Percentiles rank a stretch among this genome's conserved stretches.
phyloP scores from a whole-genome alignment of 2,113 vertebrate species.

The Laterallus jamaicensis region DNA sequence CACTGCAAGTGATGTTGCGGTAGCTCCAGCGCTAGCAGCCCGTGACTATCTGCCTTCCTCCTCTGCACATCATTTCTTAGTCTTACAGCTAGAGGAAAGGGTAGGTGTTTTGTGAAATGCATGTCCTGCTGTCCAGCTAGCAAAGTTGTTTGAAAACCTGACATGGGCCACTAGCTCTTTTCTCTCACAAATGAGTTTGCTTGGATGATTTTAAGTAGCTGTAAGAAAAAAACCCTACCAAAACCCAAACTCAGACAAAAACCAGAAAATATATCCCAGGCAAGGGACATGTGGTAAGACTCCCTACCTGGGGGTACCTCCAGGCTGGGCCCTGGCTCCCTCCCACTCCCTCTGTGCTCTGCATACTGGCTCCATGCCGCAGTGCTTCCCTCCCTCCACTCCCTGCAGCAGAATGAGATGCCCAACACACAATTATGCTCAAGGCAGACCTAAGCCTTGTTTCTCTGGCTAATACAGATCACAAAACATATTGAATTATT shows the following conservation, averaged over 20 bases:
- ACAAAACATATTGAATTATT: not conserved
- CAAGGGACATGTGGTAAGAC: not conserved
- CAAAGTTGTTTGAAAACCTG: not conserved
- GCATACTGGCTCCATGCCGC: rapidly evolving
- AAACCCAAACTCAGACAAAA: no score
- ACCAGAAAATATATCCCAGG: not conserved
- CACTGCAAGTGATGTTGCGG: not conserved
- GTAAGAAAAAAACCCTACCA: not conserved
- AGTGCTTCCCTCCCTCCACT: not conserved
- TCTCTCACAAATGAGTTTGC: not conserved
- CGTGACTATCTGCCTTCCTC: not conserved
- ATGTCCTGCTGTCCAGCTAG: not conserved
- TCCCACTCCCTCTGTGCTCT: rapidly evolving
- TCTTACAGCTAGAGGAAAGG: not conserved
- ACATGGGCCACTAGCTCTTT: not conserved
- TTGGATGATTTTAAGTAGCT: not conserved
- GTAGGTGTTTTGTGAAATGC: not conserved
- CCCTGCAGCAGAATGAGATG: not conserved
- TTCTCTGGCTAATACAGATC: not conserved
- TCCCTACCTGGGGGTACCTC: not conserved
- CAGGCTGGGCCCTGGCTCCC: not conserved
- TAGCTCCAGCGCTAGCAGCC: not conserved
- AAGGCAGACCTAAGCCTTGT: not conserved
- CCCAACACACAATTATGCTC: not conserved
- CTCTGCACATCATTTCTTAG: not conserved